A percentile compares a stretch with the other conserved stretches of the same genome.
phyloP scores from a whole-genome alignment of 2,113 vertebrate genomes.

The Colius striatus region DNA sequence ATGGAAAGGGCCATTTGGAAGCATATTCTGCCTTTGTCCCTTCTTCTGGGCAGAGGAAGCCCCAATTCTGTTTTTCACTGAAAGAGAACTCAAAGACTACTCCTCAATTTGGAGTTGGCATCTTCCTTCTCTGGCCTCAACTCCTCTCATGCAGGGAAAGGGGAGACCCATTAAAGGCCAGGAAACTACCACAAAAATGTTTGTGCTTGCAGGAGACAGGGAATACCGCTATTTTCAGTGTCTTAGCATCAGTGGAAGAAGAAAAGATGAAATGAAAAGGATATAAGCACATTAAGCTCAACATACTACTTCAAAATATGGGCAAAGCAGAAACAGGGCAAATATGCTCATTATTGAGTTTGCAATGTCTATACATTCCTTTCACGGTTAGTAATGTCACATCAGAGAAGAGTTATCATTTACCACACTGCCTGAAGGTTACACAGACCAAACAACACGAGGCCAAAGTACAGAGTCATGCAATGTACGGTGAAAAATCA shows the following conservation, averaged over 20 bases:
- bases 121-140: not conserved
- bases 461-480: conserved; percentile 56
- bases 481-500: conserved; percentile 2
- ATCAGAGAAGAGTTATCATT: conserved; percentile 45
- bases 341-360: not conserved
- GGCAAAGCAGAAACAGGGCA: not conserved
- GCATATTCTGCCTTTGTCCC: not conserved
- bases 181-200: not conserved
- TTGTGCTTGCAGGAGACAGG: not conserved
- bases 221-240: not conserved
- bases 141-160: not conserved
- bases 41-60: not conserved
- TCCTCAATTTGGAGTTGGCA: not conserved
- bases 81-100: not conserved
- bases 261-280: not conserved
- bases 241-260: not conserved
- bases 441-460: conserved; percentile 34
- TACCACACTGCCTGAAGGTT: conserved; percentile 49
- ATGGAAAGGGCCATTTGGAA: not conserved
- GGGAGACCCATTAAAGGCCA: not conserved
- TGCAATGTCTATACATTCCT: conserved; percentile 50
- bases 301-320: not conserved
- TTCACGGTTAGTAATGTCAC: conserved; percentile 12
- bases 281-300: not conserved
- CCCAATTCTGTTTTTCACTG: not conserved